Conservation (phyloP, 2,797 vertebrate genomes). For the Eupleurogrammus muticus region DNA sequence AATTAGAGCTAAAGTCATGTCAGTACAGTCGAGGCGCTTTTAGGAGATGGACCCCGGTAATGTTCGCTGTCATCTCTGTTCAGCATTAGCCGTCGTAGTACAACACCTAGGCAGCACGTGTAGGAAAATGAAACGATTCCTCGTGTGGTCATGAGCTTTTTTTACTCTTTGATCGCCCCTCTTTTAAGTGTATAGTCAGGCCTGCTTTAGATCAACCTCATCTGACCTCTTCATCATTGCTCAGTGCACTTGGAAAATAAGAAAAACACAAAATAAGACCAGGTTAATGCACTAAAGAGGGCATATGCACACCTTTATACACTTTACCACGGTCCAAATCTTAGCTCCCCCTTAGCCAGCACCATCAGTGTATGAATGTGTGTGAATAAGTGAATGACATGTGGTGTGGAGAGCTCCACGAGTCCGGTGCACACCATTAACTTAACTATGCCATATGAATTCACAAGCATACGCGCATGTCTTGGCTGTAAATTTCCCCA, state of each 20-base stretch:
- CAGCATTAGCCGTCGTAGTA: neutral
- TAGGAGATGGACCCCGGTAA: neutral
- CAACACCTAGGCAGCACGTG: neutral
- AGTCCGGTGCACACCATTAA: no score
- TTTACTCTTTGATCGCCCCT: neutral
- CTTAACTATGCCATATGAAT: neutral
- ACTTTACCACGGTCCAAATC: no score
- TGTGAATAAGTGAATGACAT: no score
- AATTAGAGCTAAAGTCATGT: neutral
- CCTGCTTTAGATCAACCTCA: conserved; percentile 8
- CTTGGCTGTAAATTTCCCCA: conserved; percentile 29
- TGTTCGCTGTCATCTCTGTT: neutral
- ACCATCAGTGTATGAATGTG: no score
- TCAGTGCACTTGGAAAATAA: conserved; percentile 9
- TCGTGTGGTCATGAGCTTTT: neutral
- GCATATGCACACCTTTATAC: no score
- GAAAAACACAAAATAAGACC: conserved; percentile 13
- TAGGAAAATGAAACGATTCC: neutral
- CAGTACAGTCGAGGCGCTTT: neutral
- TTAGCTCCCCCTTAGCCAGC: no score
- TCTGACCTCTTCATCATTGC: conserved; percentile 13
- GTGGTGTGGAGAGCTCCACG: no score
- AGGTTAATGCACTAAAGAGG: no score
- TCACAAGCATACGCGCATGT: conserved; percentile 6
- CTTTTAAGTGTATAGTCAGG: neutral